Base-by-base conservation (phyloP, 2,888 invertebrate species). In the Argynnis bischoffii region DNA sequence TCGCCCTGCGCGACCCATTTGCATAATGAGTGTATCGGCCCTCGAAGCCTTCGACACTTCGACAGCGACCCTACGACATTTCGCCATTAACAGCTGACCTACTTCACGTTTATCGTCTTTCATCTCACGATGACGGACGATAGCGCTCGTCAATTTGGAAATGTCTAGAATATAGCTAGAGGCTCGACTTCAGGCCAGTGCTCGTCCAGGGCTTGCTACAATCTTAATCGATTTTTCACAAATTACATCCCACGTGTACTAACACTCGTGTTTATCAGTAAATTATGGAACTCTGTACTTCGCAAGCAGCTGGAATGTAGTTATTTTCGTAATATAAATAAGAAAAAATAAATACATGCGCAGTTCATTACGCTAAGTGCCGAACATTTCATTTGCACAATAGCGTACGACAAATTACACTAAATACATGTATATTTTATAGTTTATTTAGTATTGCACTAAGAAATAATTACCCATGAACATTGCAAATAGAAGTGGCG, bases 1-100 rank as follows among this genome's bases (percentile, higher is more conserved):
- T 18, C 21, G 57, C 46, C 41, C 72, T 67, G 77, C 75, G 74
- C 85, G 84, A 81, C 84, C 85, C 81, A 86, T 85, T 89, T 89
- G 84, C 88, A 88, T 89, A 86, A 85, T 86, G 82, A 86, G 84
- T 74, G 76, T 73, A 74, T 73, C 76, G 74, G 74, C 74, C 74
- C 72, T 63, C 66, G 66, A 71, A 76, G 72, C 73, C 74, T 73
- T 74, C 73, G 74, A 72, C 75, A 76, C 73, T 72, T 73, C 74
- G 75, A 55, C 76, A 48, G 69, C 69, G 59, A 67, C 72, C 67
- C 64, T 69, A 68, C 72, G 72, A 69, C 72, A 66, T 61, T 71
- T 68, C 75, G 63, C 77, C 70, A 67, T 69, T 74, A 72, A 71
- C 73, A 77, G 77, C 79, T 84, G 84, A 84, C 85, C 85, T 81